Evolutionary conservation across 2,888 invertebrate genomes (phyloP).

Genomic region (Gymnoscelis rufifasciata): DNA sequence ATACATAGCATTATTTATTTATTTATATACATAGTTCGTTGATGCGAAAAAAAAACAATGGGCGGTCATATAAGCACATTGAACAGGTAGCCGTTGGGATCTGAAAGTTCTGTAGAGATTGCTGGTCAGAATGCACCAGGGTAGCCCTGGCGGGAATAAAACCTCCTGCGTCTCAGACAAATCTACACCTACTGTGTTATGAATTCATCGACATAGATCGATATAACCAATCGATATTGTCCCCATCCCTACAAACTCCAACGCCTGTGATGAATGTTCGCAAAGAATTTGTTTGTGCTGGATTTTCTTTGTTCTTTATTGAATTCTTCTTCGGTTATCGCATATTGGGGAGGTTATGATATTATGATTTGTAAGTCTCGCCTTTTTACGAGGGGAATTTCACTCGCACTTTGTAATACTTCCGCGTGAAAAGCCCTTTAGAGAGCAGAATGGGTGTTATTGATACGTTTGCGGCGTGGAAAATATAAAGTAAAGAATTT

Average conservation of each 20-base stretch:
- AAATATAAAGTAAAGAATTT: not conserved
- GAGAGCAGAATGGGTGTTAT: not conserved
- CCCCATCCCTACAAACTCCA: slow-evolving; percentile 16
- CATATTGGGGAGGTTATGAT: slow-evolving; percentile 33
- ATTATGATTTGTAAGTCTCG: slow-evolving; percentile 28
- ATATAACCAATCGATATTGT: not conserved
- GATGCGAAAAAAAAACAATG: too few species aligned
- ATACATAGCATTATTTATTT: too few species aligned
- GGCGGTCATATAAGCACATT: too few species aligned
- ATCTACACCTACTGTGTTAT: too few species aligned
- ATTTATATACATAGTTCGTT: too few species aligned
- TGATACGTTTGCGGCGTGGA: not conserved
- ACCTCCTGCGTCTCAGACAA: too few species aligned
- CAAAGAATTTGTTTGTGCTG: slow-evolving; percentile 31
- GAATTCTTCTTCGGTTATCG: slow-evolving; percentile 29
- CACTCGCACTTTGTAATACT: slow-evolving; percentile 14
- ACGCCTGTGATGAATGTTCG: slow-evolving; percentile 29
- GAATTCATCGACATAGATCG: too few species aligned
- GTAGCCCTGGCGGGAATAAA: too few species aligned
- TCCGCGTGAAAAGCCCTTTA: slow-evolving; percentile 8
- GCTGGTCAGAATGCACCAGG: too few species aligned
- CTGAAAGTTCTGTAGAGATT: too few species aligned
- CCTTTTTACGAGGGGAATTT: slow-evolving; percentile 20
- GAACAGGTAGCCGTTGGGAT: too few species aligned
- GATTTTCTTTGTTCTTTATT: slow-evolving; percentile 32